phyloP scores from a whole-genome alignment of 1,140 invertebrate genomes.

The Musca domestica region DNA sequence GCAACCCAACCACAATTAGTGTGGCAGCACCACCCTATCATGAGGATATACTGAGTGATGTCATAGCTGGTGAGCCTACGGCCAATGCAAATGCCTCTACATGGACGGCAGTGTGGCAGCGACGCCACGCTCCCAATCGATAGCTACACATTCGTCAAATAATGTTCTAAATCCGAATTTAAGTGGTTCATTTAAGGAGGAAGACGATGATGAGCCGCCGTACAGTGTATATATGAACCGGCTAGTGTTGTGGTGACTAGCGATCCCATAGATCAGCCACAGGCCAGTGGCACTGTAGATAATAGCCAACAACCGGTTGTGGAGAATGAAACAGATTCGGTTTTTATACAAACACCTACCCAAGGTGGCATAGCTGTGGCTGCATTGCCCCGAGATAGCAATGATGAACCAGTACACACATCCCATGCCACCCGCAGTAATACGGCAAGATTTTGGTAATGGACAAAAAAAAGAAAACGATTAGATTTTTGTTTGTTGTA shows the following conservation, averaged over 20 bases:
- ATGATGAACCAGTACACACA: not conserved
- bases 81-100: not conserved
- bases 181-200: conserved; percentile 53
- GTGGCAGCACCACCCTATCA: conserved; percentile 42
- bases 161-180: conserved; percentile 54
- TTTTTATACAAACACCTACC: conserved; percentile 43
- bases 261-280: not conserved
- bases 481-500: not conserved
- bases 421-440: not conserved
- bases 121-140: too few relatives aligned
- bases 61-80: not conserved
- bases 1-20: conserved; percentile 32
- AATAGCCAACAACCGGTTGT: not conserved
- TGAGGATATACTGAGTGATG: conserved; percentile 32
- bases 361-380: conserved; percentile 48
- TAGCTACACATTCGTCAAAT: conserved; percentile 43
- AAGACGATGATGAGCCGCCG: conserved; percentile 42
- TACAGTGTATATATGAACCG: conserved; percentile 49
- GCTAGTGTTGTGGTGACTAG: conserved; percentile 33
- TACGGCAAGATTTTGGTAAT: not conserved
- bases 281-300: too few relatives aligned
- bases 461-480: not conserved
- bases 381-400: conserved; percentile 38
- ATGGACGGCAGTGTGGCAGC: conserved; percentile 31
- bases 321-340: conserved; percentile 33